Percentiles rank a stretch among this genome's conserved stretches.
Evolutionary conservation across 1,140 invertebrate genomes (phyloP).

Genomic region (Glossosoma conforme): DNA sequence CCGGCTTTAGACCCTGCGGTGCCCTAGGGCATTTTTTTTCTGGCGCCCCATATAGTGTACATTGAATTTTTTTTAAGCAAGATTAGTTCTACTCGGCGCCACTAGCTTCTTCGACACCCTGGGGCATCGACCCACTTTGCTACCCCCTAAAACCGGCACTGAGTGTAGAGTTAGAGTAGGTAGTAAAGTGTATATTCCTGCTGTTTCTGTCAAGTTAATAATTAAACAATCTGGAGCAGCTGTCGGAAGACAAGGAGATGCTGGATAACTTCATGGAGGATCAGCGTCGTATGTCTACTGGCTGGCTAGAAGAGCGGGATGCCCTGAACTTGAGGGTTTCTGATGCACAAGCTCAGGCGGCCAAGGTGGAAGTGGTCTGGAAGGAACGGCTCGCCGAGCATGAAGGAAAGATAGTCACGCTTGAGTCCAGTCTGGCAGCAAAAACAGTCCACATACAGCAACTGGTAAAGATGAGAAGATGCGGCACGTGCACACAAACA

Average conservation of each 20-base stretch:
- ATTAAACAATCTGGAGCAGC: conserved; percentile 41
- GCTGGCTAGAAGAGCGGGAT: conserved; percentile 46
- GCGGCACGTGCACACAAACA: conserved; percentile 22
- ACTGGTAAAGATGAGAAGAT: conserved; percentile 45
- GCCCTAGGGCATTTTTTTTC: too few relatives aligned
- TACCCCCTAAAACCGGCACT: too few relatives aligned
- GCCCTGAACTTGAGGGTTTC: conserved; percentile 46
- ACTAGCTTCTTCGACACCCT: too few relatives aligned
- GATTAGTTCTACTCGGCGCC: too few relatives aligned
- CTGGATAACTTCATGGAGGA: conserved; percentile 38
- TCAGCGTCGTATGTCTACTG: conserved; percentile 42
- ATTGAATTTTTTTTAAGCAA: too few relatives aligned
- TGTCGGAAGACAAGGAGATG: conserved; percentile 55
- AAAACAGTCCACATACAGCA: conserved; percentile 56
- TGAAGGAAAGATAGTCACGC: conserved; percentile 50
- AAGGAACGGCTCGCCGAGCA: conserved; percentile 51
- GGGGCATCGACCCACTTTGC: too few relatives aligned
- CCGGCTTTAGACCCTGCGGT: too few relatives aligned
- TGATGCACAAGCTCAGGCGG: conserved; percentile 53
- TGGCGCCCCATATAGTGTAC: too few relatives aligned
- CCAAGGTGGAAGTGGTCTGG: conserved; percentile 54
- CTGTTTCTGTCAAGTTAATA: too few relatives aligned
- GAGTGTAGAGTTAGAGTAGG: too few relatives aligned
- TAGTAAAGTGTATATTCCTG: too few relatives aligned
- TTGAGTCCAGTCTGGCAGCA: conserved; percentile 53